Evolutionary conservation across 2,797 vertebrate genomes (phyloP), one percentile per base, ranked within the genome.

Genomic region (Sitta carolinensis): DNA sequence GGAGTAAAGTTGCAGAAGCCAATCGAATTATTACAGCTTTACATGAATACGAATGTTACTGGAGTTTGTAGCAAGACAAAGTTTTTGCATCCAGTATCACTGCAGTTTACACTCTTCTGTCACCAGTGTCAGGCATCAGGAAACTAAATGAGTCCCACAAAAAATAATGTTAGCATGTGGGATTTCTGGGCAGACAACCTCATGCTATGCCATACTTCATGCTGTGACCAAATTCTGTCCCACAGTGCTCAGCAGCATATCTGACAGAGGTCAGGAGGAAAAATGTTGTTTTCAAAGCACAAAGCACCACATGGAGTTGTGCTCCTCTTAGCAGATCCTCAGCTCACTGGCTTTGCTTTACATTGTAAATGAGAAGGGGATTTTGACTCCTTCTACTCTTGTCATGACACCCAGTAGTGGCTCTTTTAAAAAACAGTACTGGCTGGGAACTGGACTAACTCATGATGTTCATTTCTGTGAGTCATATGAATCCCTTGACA

Each of bases 401-500:
- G 62, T 92, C 38, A 13, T n/a, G 47, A 55, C 40, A 83, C 36
- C 4, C 5, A 87, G 47, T 19, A 61, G 15, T 21, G 2, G 4
- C 13, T 79, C 58, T 72, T 84, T 72, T 5, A 4, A 59, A 47
- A 62, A 73, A 13, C 59, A 42, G n/a, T 82, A 19, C 22, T 4
- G 22, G 52, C 27, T 82, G 89, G 64, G 86, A 95, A 51, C 70
- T 58, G 47, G 52, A 47, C 82, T 89, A 88, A 58, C 85, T 95
- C 76, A 62, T 4, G 9, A 88, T 61, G 74, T 91, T 72, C 63
- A 69, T 57, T 90, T 38, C 1, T 85, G 18, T 59, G 85, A 94
- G 51, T 95, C 82, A 78, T 32, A 48, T 10, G 23, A 92, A 86
- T 91, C 45, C 51, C 57, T 78, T 95, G 84, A 93, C 87, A 52